Evolutionary conservation across 1,140 invertebrate species (phyloP), one percentile per base, ranked within the genome.

Genomic region (Ectropis grisescens): DNA sequence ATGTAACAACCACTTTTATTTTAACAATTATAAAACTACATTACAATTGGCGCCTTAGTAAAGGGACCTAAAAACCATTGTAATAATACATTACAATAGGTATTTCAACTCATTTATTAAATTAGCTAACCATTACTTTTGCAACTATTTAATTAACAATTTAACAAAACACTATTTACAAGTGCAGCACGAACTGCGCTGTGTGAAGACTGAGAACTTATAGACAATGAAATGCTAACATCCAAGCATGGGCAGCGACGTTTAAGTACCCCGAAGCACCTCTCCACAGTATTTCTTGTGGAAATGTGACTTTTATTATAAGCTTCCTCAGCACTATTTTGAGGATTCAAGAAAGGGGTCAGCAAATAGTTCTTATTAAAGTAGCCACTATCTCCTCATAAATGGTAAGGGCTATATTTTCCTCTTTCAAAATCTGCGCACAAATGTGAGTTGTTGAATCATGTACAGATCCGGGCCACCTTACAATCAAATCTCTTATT

Each of bases 401-500:
- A 27, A 8, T 41, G 27, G 10, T 19, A 29, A 28, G 47, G 32
- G 11, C 43, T 40, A 47, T 40, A 64, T 12, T 11, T 5, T 14
- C 54, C 58, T 9, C 10, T 13, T 29, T 57, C 41, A 43, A 54
- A 48, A 1, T 30, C 8, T 14, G 22, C 26, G n/a, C 25, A 10
- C 9, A 67, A 28, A 37, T n/a, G 26, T 7, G 38, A 55, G 30
- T 55, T 47, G 23, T 50, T 36, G 34, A 76, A 45, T 81, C 71
- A 47, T 82, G 70, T 2, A 59, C 49, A 15, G 57, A 69, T 16
- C 75, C 69, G 23, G 68, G 76, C 65, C 71, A 82, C 14, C 70
- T 46, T 37, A 65, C 33, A 27, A 41, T 24, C n/a, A 47, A 25
- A 26, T 37, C 23, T 34, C 28, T 31, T 14, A 37, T 37, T 13